Conservation (phyloP, 2,797 vertebrate genomes). For the Rhinogobio ventralis region DNA sequence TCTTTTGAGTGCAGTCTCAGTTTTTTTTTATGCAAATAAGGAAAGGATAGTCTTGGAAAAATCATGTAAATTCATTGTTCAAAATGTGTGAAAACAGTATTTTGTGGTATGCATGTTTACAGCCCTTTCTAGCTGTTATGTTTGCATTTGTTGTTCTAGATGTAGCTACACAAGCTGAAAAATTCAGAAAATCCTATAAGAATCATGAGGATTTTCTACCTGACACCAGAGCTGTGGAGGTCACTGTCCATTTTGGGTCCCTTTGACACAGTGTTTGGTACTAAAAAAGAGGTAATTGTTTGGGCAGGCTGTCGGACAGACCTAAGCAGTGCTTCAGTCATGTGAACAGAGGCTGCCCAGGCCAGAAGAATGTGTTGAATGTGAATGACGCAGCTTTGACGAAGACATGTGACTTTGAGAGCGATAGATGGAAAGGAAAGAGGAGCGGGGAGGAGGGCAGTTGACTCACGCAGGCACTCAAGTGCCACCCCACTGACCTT, state of each 20-base stretch:
- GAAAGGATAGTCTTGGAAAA: no score
- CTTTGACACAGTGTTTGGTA: background rate
- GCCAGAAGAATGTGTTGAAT: conserved; percentile 84
- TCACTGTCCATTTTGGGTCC: background rate
- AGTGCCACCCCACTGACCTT: conserved; percentile 53
- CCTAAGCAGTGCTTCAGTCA: conserved; percentile 72
- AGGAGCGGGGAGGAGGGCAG: conserved; percentile 6
- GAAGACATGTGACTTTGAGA: conserved; percentile 78
- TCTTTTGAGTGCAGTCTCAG: no score
- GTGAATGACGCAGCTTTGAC: conserved; percentile 78
- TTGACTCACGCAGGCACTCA: conserved; percentile 24
- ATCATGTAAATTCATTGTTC: background rate
- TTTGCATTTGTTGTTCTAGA: background rate
- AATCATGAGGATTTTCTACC: background rate
- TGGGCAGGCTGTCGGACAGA: conserved; percentile 62
- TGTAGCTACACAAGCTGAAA: background rate
- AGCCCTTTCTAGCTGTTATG: background rate
- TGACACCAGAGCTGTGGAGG: background rate
- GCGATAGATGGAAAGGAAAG: conserved; percentile 34
- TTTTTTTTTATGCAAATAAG: background rate
- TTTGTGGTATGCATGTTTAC: background rate
- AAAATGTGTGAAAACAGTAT: background rate
- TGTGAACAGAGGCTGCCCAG: conserved; percentile 76
- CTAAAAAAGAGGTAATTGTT: conserved; percentile 71
- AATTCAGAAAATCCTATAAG: background rate